Base-by-base conservation (phyloP, 1,140 invertebrate species). In the Drosophila mayri region DNA sequence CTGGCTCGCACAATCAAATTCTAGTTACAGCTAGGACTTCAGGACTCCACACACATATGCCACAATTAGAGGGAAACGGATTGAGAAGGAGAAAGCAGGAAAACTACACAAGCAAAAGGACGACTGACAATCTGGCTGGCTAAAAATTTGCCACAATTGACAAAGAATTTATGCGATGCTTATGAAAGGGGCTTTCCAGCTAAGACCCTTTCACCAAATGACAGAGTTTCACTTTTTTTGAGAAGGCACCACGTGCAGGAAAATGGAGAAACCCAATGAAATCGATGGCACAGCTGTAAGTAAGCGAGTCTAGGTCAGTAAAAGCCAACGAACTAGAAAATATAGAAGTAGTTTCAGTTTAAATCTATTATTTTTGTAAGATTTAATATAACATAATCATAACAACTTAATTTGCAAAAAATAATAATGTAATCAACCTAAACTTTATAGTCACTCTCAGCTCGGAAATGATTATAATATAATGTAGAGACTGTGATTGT, bases 121-220 rank as follows among this genome's bases (percentile, higher is more conserved):
- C 50, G 11, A 40, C 50, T 30, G 52, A 43, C 54, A 20, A 37
- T 28, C 50, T 50, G 18, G 30, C 30, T 60, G 44, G 44, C 43
- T 59, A 58, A 66, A 73, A 76, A 88, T 81, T 83, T 88, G 68
- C 80, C 84, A 88, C 84, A 88, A 81, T 88, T 88, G 80, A 88
- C 85, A 88, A 84, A 84, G 84, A 88, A 90, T 88, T 88, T 78
- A 88, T 88, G 80, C 78, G 77, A 78, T 68, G 85, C 68, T 88
- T 88, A 90, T 88, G 75, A 84, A 88, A 81, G 85, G 85, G 85
- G 85, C 84, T 88, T 88, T 78, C 43, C 47, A 62, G 72, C 73
- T 81, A 84, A 84, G 74, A 74, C 72, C 80, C 70, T 52, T 82
- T 81, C 60, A 74, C 73, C 83, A 76, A 62, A 59, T 77, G 59